These are phyloP conservation scores for Rallus limicola DNA, from an alignment of 2,113 vertebrate species.

Conservation along the genomic window DNA sequence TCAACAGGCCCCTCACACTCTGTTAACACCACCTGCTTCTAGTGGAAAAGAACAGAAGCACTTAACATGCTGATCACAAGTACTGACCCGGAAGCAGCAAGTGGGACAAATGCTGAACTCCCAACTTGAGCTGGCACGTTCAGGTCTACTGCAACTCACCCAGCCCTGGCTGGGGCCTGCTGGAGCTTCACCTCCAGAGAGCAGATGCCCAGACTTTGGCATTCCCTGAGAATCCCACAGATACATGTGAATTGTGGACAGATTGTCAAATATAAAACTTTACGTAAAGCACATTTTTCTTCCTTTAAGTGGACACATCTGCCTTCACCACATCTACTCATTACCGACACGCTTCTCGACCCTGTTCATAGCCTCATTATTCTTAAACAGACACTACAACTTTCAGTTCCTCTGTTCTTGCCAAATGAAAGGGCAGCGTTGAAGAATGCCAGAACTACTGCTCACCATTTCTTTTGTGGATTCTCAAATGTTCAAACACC, in stretches of 20 bases:
- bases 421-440: constrained; percentile 50
- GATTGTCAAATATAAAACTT: neutral
- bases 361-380: constrained; percentile 39
- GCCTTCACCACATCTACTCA: neutral
- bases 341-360: neutral
- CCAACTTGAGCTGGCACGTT: neutral
- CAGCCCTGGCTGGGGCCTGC: neutral
- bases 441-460: constrained; percentile 45
- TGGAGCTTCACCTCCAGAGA: neutral
- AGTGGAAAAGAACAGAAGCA: neutral
- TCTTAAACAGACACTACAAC: constrained; percentile 8
- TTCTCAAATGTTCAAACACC: constrained; percentile 48
- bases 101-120: neutral
- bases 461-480: constrained; percentile 29
- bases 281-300: neutral
- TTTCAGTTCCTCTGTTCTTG: constrained; percentile 16
- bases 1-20: neutral
- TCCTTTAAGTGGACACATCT: neutral
- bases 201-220: neutral
- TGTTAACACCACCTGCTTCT: neutral
- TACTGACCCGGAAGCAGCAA: neutral
- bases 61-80: neutral
- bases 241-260: neutral
- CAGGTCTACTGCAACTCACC: neutral
- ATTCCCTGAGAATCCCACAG: neutral